Conservation (phyloP, 2,888 invertebrate genomes). For the Dioctria rufipes region DNA sequence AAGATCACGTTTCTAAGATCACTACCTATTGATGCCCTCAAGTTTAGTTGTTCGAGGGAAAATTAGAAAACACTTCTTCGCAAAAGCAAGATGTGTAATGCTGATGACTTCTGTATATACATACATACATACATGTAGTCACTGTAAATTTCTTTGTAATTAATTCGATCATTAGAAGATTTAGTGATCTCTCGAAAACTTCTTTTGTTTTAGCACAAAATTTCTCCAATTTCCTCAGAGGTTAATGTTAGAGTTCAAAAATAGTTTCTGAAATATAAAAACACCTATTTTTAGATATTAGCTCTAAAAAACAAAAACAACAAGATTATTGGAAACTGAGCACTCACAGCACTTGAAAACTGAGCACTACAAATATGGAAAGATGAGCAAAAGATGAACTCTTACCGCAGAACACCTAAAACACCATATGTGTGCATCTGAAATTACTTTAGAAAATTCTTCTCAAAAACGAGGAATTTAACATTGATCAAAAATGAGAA, state of each 20-base stretch:
- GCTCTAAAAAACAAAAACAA: too few relatives aligned
- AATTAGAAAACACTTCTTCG: slow-evolving; percentile 47
- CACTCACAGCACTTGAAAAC: too few relatives aligned
- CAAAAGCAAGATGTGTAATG: slow-evolving; percentile 10
- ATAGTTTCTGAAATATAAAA: not conserved
- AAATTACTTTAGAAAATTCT: too few relatives aligned
- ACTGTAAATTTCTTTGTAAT: slow-evolving; percentile 33
- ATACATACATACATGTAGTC: slow-evolving; percentile 20
- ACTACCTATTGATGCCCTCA: slow-evolving; percentile 19
- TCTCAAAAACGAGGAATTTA: too few relatives aligned
- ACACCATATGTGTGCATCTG: too few relatives aligned
- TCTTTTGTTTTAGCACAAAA: not conserved
- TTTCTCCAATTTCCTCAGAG: not conserved
- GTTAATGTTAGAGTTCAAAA: not conserved
- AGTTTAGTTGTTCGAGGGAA: slow-evolving; percentile 35
- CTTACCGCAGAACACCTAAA: too few relatives aligned
- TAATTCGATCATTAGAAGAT: slow-evolving; percentile 37
- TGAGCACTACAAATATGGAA: too few relatives aligned
- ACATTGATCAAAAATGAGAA: too few relatives aligned
- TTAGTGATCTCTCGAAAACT: not conserved
- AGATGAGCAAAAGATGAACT: too few relatives aligned
- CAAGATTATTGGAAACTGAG: too few relatives aligned
- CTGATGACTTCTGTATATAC: not conserved
- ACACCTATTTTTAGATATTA: not conserved
- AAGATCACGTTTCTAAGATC: slow-evolving; percentile 46